phyloP scores from a whole-genome alignment of 2,113 vertebrate genomes.

The Chaetodon trifascialis region DNA sequence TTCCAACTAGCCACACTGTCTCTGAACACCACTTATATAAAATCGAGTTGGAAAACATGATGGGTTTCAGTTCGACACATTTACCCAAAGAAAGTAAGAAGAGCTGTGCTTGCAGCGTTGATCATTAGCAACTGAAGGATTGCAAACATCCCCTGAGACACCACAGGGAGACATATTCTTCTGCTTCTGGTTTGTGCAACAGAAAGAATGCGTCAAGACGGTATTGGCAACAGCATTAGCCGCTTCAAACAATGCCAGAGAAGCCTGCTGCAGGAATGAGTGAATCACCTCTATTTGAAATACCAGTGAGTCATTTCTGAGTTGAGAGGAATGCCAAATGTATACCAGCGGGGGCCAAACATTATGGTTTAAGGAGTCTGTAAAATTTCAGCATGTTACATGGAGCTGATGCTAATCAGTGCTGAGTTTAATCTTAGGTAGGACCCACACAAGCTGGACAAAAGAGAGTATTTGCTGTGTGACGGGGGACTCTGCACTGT shows the following conservation, averaged over 20 bases:
- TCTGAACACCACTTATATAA: constrained; percentile 48
- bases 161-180: constrained; percentile 39
- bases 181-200: constrained; percentile 57
- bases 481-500: constrained; percentile 48
- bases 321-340: constrained; percentile 67
- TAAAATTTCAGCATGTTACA: constrained; percentile 3
- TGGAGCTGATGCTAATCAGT: constrained; percentile 3
- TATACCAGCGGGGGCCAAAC: constrained; percentile 49
- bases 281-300: constrained; percentile 78
- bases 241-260: constrained; percentile 58
- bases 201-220: constrained; percentile 64
- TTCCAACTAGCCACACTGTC: constrained; percentile 52
- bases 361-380: constrained; percentile 32
- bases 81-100: constrained; percentile 49
- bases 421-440: constrained; percentile 26
- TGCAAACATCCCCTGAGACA: constrained; percentile 52
- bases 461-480: constrained; percentile 38
- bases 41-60: constrained; percentile 55
- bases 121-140: constrained; percentile 36
- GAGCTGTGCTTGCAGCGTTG: background rate
- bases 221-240: constrained; percentile 51
- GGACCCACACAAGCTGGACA: constrained; percentile 21
- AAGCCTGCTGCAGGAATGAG: constrained; percentile 68
- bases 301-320: constrained; percentile 70
- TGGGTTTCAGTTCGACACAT: constrained; percentile 41